Base-by-base conservation (phyloP, 2,888 invertebrate species). In the Caenorhabditis uteleia region DNA sequence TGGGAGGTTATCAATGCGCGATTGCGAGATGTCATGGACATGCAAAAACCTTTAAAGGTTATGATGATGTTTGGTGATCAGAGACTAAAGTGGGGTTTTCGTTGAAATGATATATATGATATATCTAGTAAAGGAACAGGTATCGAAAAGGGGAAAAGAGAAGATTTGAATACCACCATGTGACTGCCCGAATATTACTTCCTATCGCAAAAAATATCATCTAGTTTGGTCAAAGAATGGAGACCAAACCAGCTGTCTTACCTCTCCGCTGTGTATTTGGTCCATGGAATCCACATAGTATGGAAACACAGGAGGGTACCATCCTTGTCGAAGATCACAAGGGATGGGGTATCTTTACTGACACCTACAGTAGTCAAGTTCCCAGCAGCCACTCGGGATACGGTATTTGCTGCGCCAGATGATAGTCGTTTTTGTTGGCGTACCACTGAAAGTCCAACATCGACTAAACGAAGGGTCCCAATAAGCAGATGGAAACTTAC, bases 291-390 rank as follows among this genome's bases (percentile, higher is more conserved):
- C 85, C 85, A 86, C 85, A 86, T 85, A 31, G 84, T 79, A 62
- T 86, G 84, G 71, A 85, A 85, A 61, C 85, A 85, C 29, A 86
- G 84, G 25, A 86, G 80, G 3, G 85, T 86, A 4, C 85, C 85
- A 75, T 86, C 85, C 70, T 86, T 86, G 76, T 86, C 85, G 71
- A 86, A 85, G 42, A 85, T 85, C 12, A 85, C 85, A n/a, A 83
- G 57, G 23, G 77, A 48, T 21, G 66, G 66, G 8, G 59, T 18
- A 7, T 55, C 48, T 10, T 55, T n/a, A 1, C 47, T 38, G 2
- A 51, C 29, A 10, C 55, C 40, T 7, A 55, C 36, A 14, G 64
- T 38, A 20, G 54, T 33, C n/a, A 55, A 38, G 34, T 48, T 48
- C 26, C 64, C 44, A 34, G 55, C 39, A 27, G 50, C 43, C 38